Evolutionary conservation across 2,797 vertebrate species (phyloP).

Genomic region (Sparus aurata): DNA sequence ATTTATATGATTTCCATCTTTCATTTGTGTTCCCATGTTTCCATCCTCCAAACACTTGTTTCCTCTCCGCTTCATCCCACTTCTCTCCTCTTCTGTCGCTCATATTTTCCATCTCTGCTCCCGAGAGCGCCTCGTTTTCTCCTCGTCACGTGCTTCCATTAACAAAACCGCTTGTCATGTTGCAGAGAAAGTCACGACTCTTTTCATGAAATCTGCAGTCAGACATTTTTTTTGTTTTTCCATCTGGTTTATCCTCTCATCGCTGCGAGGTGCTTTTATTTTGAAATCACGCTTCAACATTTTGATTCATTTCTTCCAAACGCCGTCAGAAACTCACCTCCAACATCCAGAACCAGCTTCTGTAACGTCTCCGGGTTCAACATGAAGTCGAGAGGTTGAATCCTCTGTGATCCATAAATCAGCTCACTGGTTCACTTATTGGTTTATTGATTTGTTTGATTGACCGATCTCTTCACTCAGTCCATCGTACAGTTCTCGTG

Average conservation of each 20-base stretch:
- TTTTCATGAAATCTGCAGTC: constrained; percentile 28
- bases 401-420: too few species aligned
- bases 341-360: background rate
- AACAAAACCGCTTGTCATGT: constrained; percentile 30
- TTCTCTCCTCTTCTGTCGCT: constrained; percentile 7
- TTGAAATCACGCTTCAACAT: constrained; percentile 9
- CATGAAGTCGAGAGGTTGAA: background rate
- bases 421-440: background rate
- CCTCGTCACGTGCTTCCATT: constrained; percentile 36
- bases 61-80: constrained; percentile 32
- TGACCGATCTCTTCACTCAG: too few species aligned
- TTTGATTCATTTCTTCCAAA: constrained; percentile 19
- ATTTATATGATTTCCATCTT: constrained; percentile 45
- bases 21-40: constrained; percentile 39
- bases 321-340: constrained; percentile 6
- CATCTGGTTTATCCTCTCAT: constrained; percentile 21
- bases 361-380: background rate
- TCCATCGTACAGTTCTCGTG: too few species aligned
- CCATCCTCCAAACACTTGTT: constrained; percentile 40
- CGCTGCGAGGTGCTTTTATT: constrained; percentile 3
- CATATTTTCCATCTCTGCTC: constrained; percentile 53
- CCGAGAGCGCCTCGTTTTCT: constrained; percentile 21
- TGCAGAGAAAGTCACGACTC: constrained; percentile 32
- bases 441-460: background rate
- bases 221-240: constrained; percentile 18